Percentiles rank a stretch among this genome's conserved stretches.
phyloP scores from a whole-genome alignment of 2,113 vertebrate genomes.

The Cebus imitator region DNA sequence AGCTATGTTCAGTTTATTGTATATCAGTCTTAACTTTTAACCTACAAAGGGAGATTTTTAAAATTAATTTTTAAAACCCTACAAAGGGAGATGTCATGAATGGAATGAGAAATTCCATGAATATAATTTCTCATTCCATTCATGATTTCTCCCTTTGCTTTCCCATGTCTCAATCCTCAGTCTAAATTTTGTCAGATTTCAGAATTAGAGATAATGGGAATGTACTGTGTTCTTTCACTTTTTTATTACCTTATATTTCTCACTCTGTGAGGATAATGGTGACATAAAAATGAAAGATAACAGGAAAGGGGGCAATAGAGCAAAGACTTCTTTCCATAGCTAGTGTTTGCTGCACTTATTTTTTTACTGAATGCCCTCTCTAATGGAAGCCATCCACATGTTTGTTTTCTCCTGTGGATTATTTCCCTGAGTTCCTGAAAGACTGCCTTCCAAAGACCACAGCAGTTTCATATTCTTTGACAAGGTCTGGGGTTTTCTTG shows the following conservation, averaged over 20 bases:
- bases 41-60: too few relatives aligned
- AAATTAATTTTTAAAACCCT: too few relatives aligned
- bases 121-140: not conserved
- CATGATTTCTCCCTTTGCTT: too few relatives aligned
- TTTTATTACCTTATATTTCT: not conserved
- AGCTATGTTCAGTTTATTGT: not conserved
- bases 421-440: not conserved
- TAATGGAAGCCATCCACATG: not conserved
- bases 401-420: not conserved
- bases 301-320: not conserved
- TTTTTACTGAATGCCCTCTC: not conserved
- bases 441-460: not conserved
- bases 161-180: accelerated
- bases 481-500: not conserved
- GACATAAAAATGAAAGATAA: not conserved
- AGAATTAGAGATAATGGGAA: not conserved
- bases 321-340: not conserved
- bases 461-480: not conserved
- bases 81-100: too few relatives aligned
- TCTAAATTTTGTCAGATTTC: not conserved
- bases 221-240: not conserved
- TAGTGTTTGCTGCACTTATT: not conserved
- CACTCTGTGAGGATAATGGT: not conserved
- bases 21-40: not conserved
- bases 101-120: too few relatives aligned